These are phyloP conservation scores for Percina caprodes DNA, from an alignment of 2,113 vertebrate species.

Conservation along the genomic window DNA sequence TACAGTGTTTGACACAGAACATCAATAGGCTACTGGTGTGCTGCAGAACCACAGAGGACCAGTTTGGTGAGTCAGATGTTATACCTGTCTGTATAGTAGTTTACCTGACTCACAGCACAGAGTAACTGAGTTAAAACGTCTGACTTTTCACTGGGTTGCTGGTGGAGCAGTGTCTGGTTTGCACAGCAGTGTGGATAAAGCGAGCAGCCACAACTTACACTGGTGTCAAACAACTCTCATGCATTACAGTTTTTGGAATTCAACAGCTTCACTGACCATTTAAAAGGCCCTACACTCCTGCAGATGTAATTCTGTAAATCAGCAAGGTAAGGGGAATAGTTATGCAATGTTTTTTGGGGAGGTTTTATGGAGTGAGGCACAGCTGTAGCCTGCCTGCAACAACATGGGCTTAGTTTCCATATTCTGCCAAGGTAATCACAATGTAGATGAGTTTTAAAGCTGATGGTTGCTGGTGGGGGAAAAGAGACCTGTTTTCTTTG, in stretches of 20 bases:
- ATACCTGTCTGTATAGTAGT: conserved; percentile 24
- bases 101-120: conserved; percentile 32
- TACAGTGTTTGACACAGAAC: conserved; percentile 4
- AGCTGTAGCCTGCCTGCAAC: conserved; percentile 60
- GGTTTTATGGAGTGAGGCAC: conserved; percentile 57
- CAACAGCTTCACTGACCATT: conserved; percentile 17
- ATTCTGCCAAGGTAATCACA: conserved; percentile 71
- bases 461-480: conserved; percentile 51
- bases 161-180: conserved; percentile 35
- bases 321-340: conserved; percentile 45
- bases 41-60: conserved; percentile 11
- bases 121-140: conserved; percentile 32
- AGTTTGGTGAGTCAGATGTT: conserved; percentile 29
- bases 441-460: conserved; percentile 68
- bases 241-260: conserved; percentile 32
- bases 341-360: conserved; percentile 35
- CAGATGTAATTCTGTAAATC: conserved; percentile 43
- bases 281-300: conserved; percentile 1
- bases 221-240: conserved; percentile 44
- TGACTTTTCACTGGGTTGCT: conserved; percentile 29
- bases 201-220: conserved; percentile 16
- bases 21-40: conserved; percentile 10
- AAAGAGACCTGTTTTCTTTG: conserved; percentile 59
- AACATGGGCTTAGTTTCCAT: conserved; percentile 64
- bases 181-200: conserved; percentile 27